Conservation (phyloP, 1,140 invertebrate species). For the Scylla paramamosain region DNA sequence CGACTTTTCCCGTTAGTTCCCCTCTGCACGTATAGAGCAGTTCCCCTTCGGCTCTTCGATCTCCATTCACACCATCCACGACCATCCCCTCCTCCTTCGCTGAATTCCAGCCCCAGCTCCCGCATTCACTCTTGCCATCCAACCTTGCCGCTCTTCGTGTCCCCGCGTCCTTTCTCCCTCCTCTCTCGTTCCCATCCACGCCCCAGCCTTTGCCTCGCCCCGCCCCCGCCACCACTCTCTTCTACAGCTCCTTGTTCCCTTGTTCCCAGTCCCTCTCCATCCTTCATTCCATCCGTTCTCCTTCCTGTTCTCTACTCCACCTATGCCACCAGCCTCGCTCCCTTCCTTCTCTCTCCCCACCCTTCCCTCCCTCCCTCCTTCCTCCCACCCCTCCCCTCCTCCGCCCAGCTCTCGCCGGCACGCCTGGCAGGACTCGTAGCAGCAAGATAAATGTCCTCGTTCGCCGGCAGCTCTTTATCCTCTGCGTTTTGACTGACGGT, state of each 20-base stretch:
- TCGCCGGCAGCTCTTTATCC: not conserved
- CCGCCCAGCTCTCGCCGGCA: not conserved
- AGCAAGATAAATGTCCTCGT: slow-evolving; percentile 2
- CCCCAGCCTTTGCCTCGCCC: no score
- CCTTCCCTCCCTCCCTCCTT: not conserved
- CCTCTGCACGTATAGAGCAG: not conserved
- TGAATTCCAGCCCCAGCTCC: no score
- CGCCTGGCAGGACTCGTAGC: not conserved
- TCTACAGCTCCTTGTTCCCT: not conserved
- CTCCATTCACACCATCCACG: not conserved
- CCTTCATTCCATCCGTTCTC: not conserved
- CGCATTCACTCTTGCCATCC: no score
- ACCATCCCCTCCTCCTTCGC: not conserved
- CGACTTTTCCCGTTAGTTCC: not conserved
- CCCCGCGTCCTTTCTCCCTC: no score
- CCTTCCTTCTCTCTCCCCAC: not conserved
- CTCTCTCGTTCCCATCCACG: no score
- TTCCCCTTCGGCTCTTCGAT: not conserved
- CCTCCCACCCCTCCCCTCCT: not conserved
- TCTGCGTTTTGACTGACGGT: not conserved
- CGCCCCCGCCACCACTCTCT: no score
- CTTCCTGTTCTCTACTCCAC: not conserved
- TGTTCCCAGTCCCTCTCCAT: not conserved
- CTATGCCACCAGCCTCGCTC: not conserved
- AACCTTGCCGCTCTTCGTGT: no score